Evolutionary conservation across 2,113 vertebrate genomes (phyloP), one percentile per base, ranked within the genome.

Genomic region (Chloebia gouldiae): DNA sequence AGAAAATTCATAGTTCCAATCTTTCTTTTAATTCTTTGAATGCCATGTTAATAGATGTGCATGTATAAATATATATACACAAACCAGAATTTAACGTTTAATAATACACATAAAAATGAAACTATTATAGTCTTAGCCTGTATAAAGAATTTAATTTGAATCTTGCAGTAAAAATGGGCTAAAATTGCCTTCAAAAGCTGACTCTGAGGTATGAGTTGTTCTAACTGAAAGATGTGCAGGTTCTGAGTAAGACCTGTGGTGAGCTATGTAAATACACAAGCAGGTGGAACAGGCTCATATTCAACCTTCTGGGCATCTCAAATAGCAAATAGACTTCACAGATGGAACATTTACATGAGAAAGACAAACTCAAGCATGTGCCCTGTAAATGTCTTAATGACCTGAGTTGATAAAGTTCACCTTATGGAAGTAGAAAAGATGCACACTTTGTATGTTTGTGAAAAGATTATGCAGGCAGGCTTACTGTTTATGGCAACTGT

Each of bases 31-130:
- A 65, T 86, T 86, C 33, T 13, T 30, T 18, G 30, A 88, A 64
- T 54, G 11, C 3, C 9, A 72, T 5, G 1, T 27, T 63, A 42
- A 45, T 12, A 24, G 4, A 10, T 14, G 13, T 56, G 31, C 9
- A 28, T 12, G 44, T 13, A 60, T 3, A 37, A 17, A 23, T 10
- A 47, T 7, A 49, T 2, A 31, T 1, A 30, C 0, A 6, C 2
- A 39, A 30, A n/a, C 3, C n/a, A 63, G 22, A 75, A 66, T 27
- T 77, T 33, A 11, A 71, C 83, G 11, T 39, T 86, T 37, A 65
- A 25, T 49, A 60, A 42, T 11, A 80, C 3, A 27, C 7, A 24
- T 12, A 9, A 75, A 87, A 70, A 44, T 17, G 3, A 56, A 73
- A 9, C 5, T 53, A 25, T 10, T 5, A 59, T 15, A 3, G 72